phyloP scores from a whole-genome alignment of 2,113 vertebrate species.

The rat (Rattus norvegicus) region DNA sequence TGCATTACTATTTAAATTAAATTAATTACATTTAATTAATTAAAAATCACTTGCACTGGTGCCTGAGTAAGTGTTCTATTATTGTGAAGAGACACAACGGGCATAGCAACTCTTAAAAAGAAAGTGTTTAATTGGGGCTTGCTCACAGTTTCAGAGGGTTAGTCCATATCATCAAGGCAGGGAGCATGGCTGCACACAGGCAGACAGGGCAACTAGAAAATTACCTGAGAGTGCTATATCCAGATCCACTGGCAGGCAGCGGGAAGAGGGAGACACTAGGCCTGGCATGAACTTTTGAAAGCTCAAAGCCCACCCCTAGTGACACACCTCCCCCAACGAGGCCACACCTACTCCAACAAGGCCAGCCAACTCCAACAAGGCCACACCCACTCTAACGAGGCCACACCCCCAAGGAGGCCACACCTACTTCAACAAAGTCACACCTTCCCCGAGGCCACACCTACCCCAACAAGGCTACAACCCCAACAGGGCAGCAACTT shows the following conservation, averaged over 20 bases:
- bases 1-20: not conserved
- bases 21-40: not conserved
- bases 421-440: not conserved
- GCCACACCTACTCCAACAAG: not conserved
- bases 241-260: not conserved
- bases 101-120: not conserved
- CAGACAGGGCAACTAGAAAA: not conserved
- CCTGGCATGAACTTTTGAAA: not conserved
- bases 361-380: not conserved
- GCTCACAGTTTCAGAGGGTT: not conserved
- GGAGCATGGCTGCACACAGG: too few species aligned
- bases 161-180: too few species aligned
- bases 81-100: not conserved
- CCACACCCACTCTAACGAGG: too few species aligned
- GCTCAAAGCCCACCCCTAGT: not conserved
- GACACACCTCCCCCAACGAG: not conserved
- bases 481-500: not conserved
- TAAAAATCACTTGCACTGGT: not conserved
- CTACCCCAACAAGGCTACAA: not conserved
- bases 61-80: not conserved
- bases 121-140: not conserved
- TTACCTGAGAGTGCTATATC: not conserved
- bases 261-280: not conserved
- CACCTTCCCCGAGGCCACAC: not conserved
- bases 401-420: not conserved